These are phyloP conservation scores for Urocolius indicus DNA, from an alignment of 2,113 vertebrate genomes.

Conservation along the genomic window DNA sequence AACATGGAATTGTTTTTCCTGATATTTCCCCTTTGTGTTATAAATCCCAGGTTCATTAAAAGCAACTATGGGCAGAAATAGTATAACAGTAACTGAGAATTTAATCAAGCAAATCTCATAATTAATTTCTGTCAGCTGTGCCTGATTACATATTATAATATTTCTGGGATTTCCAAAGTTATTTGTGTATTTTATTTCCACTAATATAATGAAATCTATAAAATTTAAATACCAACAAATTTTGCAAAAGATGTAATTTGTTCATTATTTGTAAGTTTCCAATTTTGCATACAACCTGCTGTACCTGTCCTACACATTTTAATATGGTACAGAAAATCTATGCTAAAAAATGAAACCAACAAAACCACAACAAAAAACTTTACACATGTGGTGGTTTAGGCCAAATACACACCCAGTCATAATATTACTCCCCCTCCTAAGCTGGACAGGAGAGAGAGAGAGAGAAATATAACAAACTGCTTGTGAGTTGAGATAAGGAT, in stretches of 20 bases:
- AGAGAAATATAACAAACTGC: too few relatives aligned
- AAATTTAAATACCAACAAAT: background rate
- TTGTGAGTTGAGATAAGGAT: too few relatives aligned
- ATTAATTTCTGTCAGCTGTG: background rate
- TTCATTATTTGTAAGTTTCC: background rate
- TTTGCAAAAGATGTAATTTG: background rate
- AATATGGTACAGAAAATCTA: background rate
- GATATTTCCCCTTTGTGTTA: background rate
- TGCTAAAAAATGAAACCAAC: background rate
- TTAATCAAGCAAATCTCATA: background rate
- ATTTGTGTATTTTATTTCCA: background rate
- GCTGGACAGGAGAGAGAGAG: too few relatives aligned
- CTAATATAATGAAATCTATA: background rate
- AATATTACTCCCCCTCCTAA: too few relatives aligned
- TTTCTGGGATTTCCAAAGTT: background rate
- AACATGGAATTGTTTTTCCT: background rate
- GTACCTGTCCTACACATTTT: background rate
- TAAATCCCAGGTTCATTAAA: background rate
- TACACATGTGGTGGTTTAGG: too few relatives aligned
- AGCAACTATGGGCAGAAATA: background rate
- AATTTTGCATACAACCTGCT: rapidly evolving
- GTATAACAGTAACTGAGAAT: background rate
- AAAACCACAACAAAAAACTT: background rate
- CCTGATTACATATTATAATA: background rate
- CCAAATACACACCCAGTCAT: too few relatives aligned